Base-by-base conservation (phyloP, 2,113 vertebrate genomes). In the Corythornis madagascariensis region DNA sequence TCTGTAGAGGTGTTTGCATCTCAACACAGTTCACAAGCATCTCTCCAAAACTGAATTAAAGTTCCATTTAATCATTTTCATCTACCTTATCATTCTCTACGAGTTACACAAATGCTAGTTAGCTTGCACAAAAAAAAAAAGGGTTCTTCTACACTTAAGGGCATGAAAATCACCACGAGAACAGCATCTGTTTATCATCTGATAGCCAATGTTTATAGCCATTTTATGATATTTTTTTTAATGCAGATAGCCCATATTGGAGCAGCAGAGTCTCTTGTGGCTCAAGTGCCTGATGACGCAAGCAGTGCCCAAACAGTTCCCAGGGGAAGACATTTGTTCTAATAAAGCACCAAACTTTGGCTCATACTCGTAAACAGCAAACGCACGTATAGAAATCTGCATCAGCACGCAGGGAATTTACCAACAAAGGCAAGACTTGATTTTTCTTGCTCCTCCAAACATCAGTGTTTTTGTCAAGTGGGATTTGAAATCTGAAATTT, bases 61-160 rank as follows among this genome's bases (percentile, higher is more conserved):
- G 33, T 16, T n/a, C 40, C 7, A 1, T 26, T 28, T 31, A n/a
- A 19, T 47, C 2, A 5, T 53, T 81, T 77, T 13, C 43, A 16
- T 6, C 52, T 13, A 2, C 65, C 55, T 52, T 18, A 22, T 4
- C 2, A 0, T 18, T 67, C 35, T 1, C 52, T 11, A 1, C 6
- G 2, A 29, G 26, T 59, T 69, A 53, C 4, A 11, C 2, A 20
- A 56, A 29, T 2, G 17, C 7, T 4, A 26, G 16, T 11, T 11
- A 25, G n/a, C 28, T 25, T 5, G 15, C 47, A 22, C 74, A 35
- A 33, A 61, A 45, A 35, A 43, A 65, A 45, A 12, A 12, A n/a
- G 33, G 42, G 7, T 24, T 42, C 61, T 73, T 82, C 63, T 57
- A 7, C 31, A 28, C 11, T 72, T 14, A 1, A 0, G 7, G 40